Percentiles rank a stretch among this genome's conserved stretches.
Conservation (phyloP, 92 coral and sea anemone genomes). For the Meandrina meandrites region DNA sequence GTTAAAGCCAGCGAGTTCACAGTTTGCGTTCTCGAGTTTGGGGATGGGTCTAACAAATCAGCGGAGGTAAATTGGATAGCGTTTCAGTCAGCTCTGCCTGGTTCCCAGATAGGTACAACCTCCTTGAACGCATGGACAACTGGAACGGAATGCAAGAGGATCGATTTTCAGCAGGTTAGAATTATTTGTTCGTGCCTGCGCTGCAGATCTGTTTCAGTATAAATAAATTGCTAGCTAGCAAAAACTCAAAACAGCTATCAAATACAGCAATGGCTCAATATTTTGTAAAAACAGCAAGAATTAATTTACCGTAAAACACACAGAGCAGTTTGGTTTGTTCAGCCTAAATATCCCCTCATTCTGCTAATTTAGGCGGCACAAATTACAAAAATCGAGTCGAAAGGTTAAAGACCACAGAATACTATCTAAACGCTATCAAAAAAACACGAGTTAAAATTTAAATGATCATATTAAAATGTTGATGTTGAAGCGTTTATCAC, state of each 20-base stretch:
- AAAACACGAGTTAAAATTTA: too few relatives aligned
- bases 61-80: constrained; percentile 16
- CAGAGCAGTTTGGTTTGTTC: background rate
- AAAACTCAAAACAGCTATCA: background rate
- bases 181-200: background rate
- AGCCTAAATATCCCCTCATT: background rate
- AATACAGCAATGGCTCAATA: background rate
- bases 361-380: too few relatives aligned
- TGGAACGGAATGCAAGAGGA: constrained; percentile 2
- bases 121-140: constrained; percentile 23
- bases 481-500: too few relatives aligned
- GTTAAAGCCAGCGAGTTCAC: background rate
- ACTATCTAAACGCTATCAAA: too few relatives aligned
- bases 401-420: too few relatives aligned
- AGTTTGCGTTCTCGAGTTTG: constrained; percentile 12
- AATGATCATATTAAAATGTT: too few relatives aligned
- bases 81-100: background rate
- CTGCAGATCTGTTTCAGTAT: background rate
- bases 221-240: background rate
- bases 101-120: background rate
- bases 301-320: background rate
- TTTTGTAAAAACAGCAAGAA: background rate
- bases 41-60: background rate
- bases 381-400: too few relatives aligned
- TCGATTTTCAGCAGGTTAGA: constrained; percentile 13